phyloP scores from a whole-genome alignment of 1,140 invertebrate species.

The Tigriopus japonicus region DNA sequence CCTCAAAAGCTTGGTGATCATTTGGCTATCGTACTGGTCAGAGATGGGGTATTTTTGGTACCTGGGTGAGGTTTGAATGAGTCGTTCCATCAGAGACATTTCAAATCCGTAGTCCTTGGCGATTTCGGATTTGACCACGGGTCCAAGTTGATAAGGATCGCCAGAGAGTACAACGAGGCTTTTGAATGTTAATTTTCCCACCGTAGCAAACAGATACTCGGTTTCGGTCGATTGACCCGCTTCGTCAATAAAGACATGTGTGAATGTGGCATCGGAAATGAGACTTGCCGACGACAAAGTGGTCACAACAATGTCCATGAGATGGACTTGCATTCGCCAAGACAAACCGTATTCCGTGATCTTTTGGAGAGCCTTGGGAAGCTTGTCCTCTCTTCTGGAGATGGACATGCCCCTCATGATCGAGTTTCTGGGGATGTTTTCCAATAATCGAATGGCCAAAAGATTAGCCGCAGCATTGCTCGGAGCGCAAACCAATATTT shows the following conservation, averaged over 20 bases:
- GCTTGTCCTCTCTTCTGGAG: background rate
- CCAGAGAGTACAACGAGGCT: conserved; percentile 59
- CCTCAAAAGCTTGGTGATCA: conserved; percentile 47
- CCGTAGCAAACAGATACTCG: conserved; percentile 40
- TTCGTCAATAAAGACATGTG: conserved; percentile 74
- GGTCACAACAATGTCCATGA: too few relatives aligned
- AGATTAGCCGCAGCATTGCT: conserved; percentile 19
- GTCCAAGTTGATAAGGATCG: conserved; percentile 79
- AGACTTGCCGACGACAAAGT: too few relatives aligned
- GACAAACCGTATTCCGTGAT: too few relatives aligned
- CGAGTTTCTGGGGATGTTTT: background rate
- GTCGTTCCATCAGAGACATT: conserved; percentile 46
- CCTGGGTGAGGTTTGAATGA: conserved; percentile 21
- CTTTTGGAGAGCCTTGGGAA: background rate
- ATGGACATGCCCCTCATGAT: background rate
- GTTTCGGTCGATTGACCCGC: conserved; percentile 76
- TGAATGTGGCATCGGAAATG: conserved; percentile 26
- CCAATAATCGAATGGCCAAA: conserved; percentile 3
- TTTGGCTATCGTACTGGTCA: conserved; percentile 30
- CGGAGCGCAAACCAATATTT: conserved; percentile 18
- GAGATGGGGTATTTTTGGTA: too few relatives aligned
- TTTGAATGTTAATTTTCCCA: conserved; percentile 24
- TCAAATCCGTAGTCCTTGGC: conserved; percentile 41
- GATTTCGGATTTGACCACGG: conserved; percentile 47
- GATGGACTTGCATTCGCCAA: too few relatives aligned